Evolutionary conservation across 2,888 invertebrate species (phyloP), one percentile per base, ranked within the genome.

Genomic region (Petrophora chlorosata): DNA sequence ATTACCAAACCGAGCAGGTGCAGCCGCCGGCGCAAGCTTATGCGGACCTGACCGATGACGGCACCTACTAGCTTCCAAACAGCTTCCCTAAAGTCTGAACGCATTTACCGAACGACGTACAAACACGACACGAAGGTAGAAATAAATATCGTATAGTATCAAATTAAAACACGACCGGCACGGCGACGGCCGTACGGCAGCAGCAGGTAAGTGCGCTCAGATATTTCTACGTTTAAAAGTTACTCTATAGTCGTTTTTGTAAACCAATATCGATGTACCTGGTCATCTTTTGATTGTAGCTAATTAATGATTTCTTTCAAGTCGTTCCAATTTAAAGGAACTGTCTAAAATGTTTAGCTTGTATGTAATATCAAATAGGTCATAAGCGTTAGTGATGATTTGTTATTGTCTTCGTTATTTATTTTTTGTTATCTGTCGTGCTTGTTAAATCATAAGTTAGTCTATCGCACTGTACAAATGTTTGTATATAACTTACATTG

Each of bases 1-100:
- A 92, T 59, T 90, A 92, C 56, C 91, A 91, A 57, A 92, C 93
- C 47, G 92, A 93, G 67, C 91, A 92, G 3, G 92, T 94, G 4
- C 95, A 95, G 72, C 94, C 93, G 1, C 92, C 92, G 51, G 82
- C 94, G 1, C 92, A 92, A 54, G 92, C 93, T 55, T 85, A 85
- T 58, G 80, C 82, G 7, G 87, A 89, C 26, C 81, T 83, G 41
- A 79, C 83, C 2, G 81, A 80, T 35, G 83, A 85, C 44, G 81
- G 79, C 55, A 85, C 86, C 14, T 86, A 86, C 56, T 86, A 79
- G 68, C 45, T 10, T 29, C 17, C 9, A 22, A 10, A 45, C 17
- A 30, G 22, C 29, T 41, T 46, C 41, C 32, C 10, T 42, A 34
- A 14, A 25, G 0, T 39, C 41, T 36, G 26, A 48, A 48, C 42